Conservation (phyloP, 2,113 vertebrate species). For the Castor canadensis region DNA sequence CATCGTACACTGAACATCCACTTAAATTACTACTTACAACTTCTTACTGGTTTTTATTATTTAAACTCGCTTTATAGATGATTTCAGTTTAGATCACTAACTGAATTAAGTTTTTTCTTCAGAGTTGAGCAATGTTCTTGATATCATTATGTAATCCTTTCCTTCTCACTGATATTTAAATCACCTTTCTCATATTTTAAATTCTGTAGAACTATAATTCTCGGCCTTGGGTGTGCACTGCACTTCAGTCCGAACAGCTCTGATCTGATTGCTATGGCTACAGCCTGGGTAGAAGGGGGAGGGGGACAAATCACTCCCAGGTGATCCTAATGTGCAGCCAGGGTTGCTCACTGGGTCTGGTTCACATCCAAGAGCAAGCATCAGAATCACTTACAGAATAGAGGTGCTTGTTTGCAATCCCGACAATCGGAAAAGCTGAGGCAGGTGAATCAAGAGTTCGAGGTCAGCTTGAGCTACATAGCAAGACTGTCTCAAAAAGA, state of each 20-base stretch:
- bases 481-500: not conserved
- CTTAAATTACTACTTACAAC: not conserved
- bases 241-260: too few relatives aligned
- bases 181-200: not conserved
- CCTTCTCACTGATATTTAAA: not conserved
- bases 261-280: not conserved
- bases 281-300: not conserved
- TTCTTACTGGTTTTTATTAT: slow-evolving; percentile 1
- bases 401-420: not conserved
- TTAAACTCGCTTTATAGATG: not conserved
- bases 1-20: not conserved
- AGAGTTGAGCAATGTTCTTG: not conserved
- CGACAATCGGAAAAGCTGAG: not conserved
- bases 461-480: not conserved
- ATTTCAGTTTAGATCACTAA: not conserved
- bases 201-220: not conserved
- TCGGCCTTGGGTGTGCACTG: not conserved
- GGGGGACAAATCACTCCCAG: not conserved
- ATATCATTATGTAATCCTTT: not conserved
- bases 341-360: not conserved
- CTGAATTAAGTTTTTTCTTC: not conserved
- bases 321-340: not conserved
- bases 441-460: not conserved
- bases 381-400: accelerated
- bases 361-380: not conserved